Conservation (phyloP, 2,888 invertebrate genomes). For the Ichneumoninae sp. region DNA sequence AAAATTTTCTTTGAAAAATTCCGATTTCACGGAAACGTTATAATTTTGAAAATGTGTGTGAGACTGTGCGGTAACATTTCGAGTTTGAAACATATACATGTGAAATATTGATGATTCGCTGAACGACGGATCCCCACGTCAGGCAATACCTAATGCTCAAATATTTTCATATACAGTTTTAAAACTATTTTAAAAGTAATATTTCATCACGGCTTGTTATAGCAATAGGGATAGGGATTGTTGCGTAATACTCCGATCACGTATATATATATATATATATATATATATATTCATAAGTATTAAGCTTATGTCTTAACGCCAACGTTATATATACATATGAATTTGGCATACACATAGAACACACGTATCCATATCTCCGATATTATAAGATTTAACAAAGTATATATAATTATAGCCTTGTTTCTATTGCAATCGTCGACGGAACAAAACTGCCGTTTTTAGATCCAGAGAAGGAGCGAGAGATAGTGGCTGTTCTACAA, state of each 20-base stretch:
- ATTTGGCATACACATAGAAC: conserved; percentile 50
- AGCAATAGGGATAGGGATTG: conserved; percentile 50
- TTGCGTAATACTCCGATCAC: conserved; percentile 52
- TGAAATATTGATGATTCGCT: conserved; percentile 35
- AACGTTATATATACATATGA: conserved; percentile 58
- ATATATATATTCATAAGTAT: conserved; percentile 50
- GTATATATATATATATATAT: neutral
- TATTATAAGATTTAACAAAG: conserved; percentile 47
- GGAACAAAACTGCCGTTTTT: conserved; percentile 48
- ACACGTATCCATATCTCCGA: conserved; percentile 46
- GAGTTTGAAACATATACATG: conserved; percentile 27
- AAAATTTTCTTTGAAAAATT: conserved; percentile 3
- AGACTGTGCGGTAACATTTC: conserved; percentile 22
- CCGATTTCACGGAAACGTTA: conserved; percentile 9
- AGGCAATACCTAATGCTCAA: conserved; percentile 55
- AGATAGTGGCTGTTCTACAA: conserved; percentile 7
- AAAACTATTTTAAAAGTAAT: conserved; percentile 51
- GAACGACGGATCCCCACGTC: conserved; percentile 29
- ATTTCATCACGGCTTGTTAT: conserved; percentile 47
- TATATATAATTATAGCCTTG: conserved; percentile 38
- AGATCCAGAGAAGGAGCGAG: conserved; percentile 50
- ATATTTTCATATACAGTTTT: conserved; percentile 63
- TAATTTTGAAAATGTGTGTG: conserved; percentile 42
- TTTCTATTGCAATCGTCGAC: conserved; percentile 47
- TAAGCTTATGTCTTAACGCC: conserved; percentile 48